A percentile compares a stretch with the other conserved stretches of the same genome.
Conservation (phyloP, 2,113 vertebrate genomes). For the Manacus vitellinus region DNA sequence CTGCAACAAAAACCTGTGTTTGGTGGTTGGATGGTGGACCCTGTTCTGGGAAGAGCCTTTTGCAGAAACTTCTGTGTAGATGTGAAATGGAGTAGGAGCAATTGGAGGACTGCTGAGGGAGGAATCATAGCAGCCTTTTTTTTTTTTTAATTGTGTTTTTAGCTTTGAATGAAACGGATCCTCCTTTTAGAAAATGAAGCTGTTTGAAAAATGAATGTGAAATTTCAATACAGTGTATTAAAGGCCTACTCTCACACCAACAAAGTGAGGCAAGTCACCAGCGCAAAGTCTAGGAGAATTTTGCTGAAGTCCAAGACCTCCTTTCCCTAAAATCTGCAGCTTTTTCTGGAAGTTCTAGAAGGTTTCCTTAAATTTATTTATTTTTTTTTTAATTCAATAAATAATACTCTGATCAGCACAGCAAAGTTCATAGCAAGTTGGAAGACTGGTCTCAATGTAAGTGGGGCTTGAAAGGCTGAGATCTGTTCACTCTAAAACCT, state of each 20-base stretch:
- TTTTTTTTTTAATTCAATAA: not conserved
- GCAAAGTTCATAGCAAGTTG: not conserved
- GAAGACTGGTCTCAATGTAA: not conserved
- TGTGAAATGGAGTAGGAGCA: not conserved
- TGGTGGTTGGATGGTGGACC: not conserved
- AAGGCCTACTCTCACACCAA: not conserved
- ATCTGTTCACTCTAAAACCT: not conserved
- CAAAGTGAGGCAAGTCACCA: not conserved
- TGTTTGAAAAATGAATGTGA: not conserved
- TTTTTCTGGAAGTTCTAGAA: not conserved
- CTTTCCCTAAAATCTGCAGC: not conserved
- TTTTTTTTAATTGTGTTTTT: not conserved
- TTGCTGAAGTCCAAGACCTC: not conserved
- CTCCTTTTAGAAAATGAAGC: not conserved
- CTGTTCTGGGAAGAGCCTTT: not conserved
- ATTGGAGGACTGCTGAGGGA: not conserved
- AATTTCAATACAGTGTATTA: not conserved
- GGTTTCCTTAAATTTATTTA: not conserved
- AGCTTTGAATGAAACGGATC: not conserved
- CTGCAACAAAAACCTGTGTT: accelerated
- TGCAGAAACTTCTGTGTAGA: not conserved
- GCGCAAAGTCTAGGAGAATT: not conserved
- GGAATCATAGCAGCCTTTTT: not conserved
- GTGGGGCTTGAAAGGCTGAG: not conserved
- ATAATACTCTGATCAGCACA: not conserved